These are phyloP conservation scores for Paralichthys olivaceus DNA, from an alignment of 2,113 vertebrate species.

Conservation along the genomic window DNA sequence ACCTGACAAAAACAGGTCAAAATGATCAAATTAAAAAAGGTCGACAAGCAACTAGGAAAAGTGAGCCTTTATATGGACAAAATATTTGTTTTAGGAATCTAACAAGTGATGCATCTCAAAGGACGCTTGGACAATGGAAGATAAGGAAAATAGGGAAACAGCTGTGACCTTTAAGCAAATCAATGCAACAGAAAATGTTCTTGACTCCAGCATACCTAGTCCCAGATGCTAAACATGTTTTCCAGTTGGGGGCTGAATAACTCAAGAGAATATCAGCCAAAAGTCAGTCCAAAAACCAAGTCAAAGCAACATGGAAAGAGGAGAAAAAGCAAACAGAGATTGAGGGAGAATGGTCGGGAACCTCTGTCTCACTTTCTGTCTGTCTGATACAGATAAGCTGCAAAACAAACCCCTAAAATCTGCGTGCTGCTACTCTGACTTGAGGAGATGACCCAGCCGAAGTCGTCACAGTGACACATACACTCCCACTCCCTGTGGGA, in stretches of 20 bases:
- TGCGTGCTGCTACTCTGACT: slow-evolving; percentile 1
- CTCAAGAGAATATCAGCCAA: slow-evolving; percentile 59
- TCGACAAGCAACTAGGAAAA: slow-evolving; percentile 1
- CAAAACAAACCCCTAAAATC: slow-evolving; percentile 23
- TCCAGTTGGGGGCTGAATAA: slow-evolving; percentile 66
- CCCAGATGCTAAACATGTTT: slow-evolving; percentile 74
- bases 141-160: slow-evolving; percentile 55
- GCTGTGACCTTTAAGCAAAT: slow-evolving; percentile 61
- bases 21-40: not conserved
- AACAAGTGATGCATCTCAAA: slow-evolving; percentile 37
- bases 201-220: slow-evolving; percentile 37
- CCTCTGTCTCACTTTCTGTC: slow-evolving; percentile 23
- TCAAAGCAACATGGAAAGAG: slow-evolving; percentile 46
- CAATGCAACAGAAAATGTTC: slow-evolving; percentile 58
- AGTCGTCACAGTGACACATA: slow-evolving; percentile 33
- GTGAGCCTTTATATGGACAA: slow-evolving; percentile 52
- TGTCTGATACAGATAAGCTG: slow-evolving; percentile 44
- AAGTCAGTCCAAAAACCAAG: slow-evolving; percentile 50
- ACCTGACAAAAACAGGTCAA: slow-evolving; percentile 20
- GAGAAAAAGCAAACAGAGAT: slow-evolving; percentile 43
- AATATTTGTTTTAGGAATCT: slow-evolving; percentile 45
- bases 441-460: slow-evolving; percentile 11
- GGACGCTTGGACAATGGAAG: slow-evolving; percentile 40
- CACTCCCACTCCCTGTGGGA: slow-evolving; percentile 31
- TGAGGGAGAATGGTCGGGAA: slow-evolving; percentile 48